phyloP scores from a whole-genome alignment of 1,140 invertebrate genomes.

The Drosophila lini region DNA sequence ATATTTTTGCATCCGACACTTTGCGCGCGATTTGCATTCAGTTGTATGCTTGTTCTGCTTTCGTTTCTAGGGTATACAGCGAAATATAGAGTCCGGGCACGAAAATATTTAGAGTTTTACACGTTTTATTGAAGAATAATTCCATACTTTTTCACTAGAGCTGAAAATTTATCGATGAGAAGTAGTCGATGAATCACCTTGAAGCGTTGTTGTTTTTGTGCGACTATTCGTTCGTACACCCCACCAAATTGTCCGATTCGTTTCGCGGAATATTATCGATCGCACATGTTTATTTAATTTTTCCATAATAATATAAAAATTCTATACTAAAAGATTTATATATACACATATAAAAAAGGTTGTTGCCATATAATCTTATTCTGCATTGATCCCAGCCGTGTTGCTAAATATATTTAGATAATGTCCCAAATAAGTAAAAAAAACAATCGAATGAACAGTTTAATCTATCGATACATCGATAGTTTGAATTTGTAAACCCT shows the following conservation, averaged over 20 bases:
- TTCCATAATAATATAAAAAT: no score
- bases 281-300: no score
- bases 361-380: background rate
- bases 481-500: background rate
- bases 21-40: constrained; percentile 14
- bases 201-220: constrained; percentile 30
- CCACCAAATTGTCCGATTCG: background rate
- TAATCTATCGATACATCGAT: background rate
- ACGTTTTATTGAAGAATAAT: constrained; percentile 64
- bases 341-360: no score
- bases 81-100: constrained; percentile 54
- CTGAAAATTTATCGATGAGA: constrained; percentile 52
- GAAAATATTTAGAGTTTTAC: constrained; percentile 60
- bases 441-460: background rate
- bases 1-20: constrained; percentile 26
- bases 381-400: background rate
- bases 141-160: constrained; percentile 74
- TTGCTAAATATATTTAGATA: background rate
- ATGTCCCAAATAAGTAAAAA: background rate
- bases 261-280: background rate
- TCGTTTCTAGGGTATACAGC: constrained; percentile 24
- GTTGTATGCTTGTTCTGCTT: constrained; percentile 39
- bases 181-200: constrained; percentile 47
- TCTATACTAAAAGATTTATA: no score
- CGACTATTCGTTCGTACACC: constrained; percentile 11